Conservation (phyloP, 2,888 invertebrate genomes). For the Prosapia bicincta region DNA sequence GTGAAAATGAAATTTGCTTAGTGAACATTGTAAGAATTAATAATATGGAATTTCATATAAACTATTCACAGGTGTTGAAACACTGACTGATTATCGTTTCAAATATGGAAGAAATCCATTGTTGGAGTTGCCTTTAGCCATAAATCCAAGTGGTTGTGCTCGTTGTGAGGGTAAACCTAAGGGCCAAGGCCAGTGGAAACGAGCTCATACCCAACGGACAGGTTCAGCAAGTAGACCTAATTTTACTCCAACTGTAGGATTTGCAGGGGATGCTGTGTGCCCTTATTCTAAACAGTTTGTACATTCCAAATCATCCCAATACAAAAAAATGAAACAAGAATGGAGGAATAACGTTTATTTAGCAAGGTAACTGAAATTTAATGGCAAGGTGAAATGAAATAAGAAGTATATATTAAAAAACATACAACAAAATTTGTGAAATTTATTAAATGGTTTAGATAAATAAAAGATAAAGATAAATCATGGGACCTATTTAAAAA, state of each 20-base stretch:
- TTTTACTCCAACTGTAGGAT: slow-evolving; percentile 15
- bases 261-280: slow-evolving; percentile 67
- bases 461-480: too few relatives aligned
- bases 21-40: too few relatives aligned
- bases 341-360: slow-evolving; percentile 98
- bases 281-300: slow-evolving; percentile 98
- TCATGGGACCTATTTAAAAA: too few relatives aligned
- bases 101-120: slow-evolving; percentile 96
- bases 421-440: too few relatives aligned
- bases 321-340: slow-evolving; percentile 98
- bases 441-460: too few relatives aligned
- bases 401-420: too few relatives aligned
- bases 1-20: too few relatives aligned
- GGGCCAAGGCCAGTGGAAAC: slow-evolving; percentile 71
- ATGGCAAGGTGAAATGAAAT: too few relatives aligned
- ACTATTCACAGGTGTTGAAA: slow-evolving; percentile 95
- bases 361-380: slow-evolving; percentile 68
- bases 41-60: too few relatives aligned
- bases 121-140: slow-evolving; percentile 91
- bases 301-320: slow-evolving; percentile 97
- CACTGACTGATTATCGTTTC: slow-evolving; percentile 91
- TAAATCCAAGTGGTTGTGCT: slow-evolving; percentile 96
- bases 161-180: slow-evolving; percentile 83
- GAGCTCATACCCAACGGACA: slow-evolving; percentile 78
- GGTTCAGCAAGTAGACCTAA: slow-evolving; percentile 41